Evolutionary conservation across 2,888 invertebrate genomes (phyloP).

Genomic region (Taphrorychus bicolor): DNA sequence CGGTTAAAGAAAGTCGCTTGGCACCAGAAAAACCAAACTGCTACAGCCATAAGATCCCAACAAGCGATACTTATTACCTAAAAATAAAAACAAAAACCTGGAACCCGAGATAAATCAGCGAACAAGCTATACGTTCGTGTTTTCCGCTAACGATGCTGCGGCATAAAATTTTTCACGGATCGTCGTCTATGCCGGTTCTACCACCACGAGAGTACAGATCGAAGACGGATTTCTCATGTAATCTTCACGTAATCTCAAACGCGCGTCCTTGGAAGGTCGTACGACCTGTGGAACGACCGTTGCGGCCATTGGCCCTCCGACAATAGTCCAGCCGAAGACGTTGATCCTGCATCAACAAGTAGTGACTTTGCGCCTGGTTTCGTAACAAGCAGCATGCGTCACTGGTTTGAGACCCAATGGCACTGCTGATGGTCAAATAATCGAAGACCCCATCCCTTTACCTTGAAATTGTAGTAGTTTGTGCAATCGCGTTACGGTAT

Average conservation of each 20-base stretch:
- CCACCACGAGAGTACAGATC: constrained; percentile 8
- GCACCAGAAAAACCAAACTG: too few species aligned
- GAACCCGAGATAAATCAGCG: too few species aligned
- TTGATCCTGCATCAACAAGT: background rate
- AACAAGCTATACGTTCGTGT: background rate
- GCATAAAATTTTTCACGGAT: constrained; percentile 6
- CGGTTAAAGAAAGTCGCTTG: too few species aligned
- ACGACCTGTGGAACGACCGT: constrained; percentile 24
- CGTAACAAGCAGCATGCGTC: background rate
- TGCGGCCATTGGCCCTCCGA: constrained; percentile 30
- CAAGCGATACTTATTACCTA: background rate
- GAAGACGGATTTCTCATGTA: constrained; percentile 24
- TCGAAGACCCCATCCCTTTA: background rate
- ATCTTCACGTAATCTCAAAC: constrained; percentile 37
- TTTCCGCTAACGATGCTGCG: background rate
- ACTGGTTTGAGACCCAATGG: background rate
- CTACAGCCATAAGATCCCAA: background rate
- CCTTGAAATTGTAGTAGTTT: background rate
- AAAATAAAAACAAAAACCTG: background rate
- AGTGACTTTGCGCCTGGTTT: background rate
- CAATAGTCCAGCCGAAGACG: constrained; percentile 9
- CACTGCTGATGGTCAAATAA: background rate
- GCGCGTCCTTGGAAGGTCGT: constrained; percentile 39
- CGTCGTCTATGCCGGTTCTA: constrained; percentile 14
- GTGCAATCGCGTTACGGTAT: background rate